phyloP scores from a whole-genome alignment of 2,113 vertebrate genomes.

The Phaethon lepturus region DNA sequence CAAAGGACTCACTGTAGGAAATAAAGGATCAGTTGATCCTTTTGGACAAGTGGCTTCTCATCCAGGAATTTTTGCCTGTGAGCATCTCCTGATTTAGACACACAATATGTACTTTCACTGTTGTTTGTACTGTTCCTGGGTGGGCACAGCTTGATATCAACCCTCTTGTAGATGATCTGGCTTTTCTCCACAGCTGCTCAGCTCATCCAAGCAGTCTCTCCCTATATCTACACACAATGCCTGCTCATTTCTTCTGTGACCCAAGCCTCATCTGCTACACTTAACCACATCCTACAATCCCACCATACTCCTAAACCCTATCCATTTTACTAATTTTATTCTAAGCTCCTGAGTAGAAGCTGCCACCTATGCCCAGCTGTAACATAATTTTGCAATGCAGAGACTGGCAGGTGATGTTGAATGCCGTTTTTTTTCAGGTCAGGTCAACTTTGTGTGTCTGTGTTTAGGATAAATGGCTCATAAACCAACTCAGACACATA shows the following conservation, averaged over 20 bases:
- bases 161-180: background rate
- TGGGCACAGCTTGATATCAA: background rate
- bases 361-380: background rate
- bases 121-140: background rate
- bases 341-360: background rate
- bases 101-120: background rate
- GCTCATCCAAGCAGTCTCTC: background rate
- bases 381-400: background rate
- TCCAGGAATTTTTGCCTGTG: background rate
- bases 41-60: background rate
- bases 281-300: background rate
- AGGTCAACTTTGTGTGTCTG: background rate
- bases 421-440: background rate
- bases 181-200: background rate
- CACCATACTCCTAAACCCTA: background rate
- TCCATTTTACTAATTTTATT: background rate
- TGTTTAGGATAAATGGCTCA: background rate
- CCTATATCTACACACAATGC: rapidly evolving
- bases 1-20: background rate
- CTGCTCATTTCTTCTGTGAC: background rate
- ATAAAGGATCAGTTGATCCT: background rate
- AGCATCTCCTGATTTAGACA: background rate
- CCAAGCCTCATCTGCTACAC: background rate
- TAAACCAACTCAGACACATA: background rate
- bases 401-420: background rate